Percentiles rank a stretch among this genome's conserved stretches.
Conservation (phyloP, 2,797 vertebrate species). For the Syngnathus rostellatus region DNA sequence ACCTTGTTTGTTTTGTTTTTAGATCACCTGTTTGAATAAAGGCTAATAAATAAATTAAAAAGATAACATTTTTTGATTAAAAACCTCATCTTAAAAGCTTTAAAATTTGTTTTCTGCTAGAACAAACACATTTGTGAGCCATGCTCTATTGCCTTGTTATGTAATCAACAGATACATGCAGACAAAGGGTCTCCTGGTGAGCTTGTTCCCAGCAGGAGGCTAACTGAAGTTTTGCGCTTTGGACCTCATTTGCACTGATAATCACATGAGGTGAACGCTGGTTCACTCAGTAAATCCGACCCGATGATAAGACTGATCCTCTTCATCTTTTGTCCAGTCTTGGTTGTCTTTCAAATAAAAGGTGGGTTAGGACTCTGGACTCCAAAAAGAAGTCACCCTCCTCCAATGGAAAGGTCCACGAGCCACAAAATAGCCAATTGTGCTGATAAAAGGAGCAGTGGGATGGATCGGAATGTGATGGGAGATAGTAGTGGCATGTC, state of each 20-base stretch:
- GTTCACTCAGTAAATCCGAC: constrained; percentile 44
- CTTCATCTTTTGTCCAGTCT: constrained; percentile 29
- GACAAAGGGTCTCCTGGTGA: constrained; percentile 35
- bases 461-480: constrained; percentile 55
- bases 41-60: too few relatives aligned
- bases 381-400: constrained; percentile 30
- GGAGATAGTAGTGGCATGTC: constrained; percentile 52
- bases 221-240: constrained; percentile 50
- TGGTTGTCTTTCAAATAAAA: constrained; percentile 29
- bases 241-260: constrained; percentile 63
- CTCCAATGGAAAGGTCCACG: constrained; percentile 31
- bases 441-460: constrained; percentile 50
- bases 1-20: too few relatives aligned
- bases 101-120: neutral
- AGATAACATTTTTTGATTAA: too few relatives aligned
- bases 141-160: constrained; percentile 24
- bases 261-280: constrained; percentile 51
- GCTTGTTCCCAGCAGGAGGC: constrained; percentile 50
- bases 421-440: constrained; percentile 52
- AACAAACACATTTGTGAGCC: neutral
- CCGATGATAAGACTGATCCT: constrained; percentile 50
- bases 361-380: constrained; percentile 35
- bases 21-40: too few relatives aligned
- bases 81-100: neutral
- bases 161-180: constrained; percentile 48